Base-by-base conservation (phyloP, 1,140 invertebrate species). In the Hyles euphorbiae region DNA sequence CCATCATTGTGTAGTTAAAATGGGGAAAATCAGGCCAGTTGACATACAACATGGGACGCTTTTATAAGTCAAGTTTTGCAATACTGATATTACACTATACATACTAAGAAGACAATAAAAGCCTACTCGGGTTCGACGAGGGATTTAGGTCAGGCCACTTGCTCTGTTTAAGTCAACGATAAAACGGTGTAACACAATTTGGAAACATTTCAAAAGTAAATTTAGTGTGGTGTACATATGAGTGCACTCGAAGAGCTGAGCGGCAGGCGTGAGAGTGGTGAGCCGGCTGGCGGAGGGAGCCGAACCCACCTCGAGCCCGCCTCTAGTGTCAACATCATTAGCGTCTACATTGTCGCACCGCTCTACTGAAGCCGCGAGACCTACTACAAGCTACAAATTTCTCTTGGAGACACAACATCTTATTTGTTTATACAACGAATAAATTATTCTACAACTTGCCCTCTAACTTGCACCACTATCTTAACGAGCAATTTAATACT, bases 241-340 rank as follows among this genome's bases (percentile, higher is more conserved):
- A 78, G 72, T 67, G 68, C 66, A 68, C 70, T 76, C 58, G 59
- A 51, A 57, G 46, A 56, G 53, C n/a, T 40, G 61, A 56, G 52
- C 40, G 63, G 47, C 56, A 48, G 52, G 51, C 43, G 53, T 43
- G 60, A 58, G 51, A 56, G 48, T 56, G 60, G 46, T 58, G 49
- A 52, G 57, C 11, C 34, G 34, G 36, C 58, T 56, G 8, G 32
- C 58, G 45, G 54, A 58, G 60, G 58, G 58, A 58, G 61, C 65
- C 74, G 66, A 72, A 73, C 63, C 62, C 62, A 68, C 62, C 59
- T 76, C 69, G 36, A 72, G 77, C 66, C 62, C 63, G 69, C 61
- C 60, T 77, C 71, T 79, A 83, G 78, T 86, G 79, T 83, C 83
- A 83, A 86, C 83, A 81, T 86, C 83, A 83, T 86, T 83, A 86